Evolutionary conservation across 2,888 invertebrate genomes (phyloP).

Genomic region (Drosophila pegasa): DNA sequence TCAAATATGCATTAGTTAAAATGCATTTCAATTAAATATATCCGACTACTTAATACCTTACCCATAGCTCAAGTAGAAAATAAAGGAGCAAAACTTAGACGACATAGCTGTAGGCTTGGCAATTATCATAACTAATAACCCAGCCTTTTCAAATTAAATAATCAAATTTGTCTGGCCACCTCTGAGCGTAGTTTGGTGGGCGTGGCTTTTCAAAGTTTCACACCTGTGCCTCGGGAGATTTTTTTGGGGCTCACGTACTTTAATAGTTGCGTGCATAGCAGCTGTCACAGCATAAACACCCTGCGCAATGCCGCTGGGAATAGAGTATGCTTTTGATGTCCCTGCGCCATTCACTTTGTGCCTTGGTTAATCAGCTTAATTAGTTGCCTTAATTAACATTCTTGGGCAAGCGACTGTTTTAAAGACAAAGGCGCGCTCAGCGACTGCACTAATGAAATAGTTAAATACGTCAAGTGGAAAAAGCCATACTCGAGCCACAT

Average conservation of each 20-base stretch:
- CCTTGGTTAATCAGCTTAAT: constrained; percentile 28
- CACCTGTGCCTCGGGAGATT: background rate
- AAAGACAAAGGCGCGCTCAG: background rate
- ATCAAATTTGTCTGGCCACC: background rate
- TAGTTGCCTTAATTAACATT: constrained; percentile 35
- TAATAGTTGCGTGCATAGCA: constrained; percentile 1
- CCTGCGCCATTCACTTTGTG: constrained; percentile 16
- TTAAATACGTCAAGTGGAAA: background rate
- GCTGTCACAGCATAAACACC: constrained; percentile 1
- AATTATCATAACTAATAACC: background rate
- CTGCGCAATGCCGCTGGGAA: background rate
- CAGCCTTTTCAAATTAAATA: background rate
- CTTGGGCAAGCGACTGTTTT: background rate
- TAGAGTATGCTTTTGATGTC: constrained; percentile 14
- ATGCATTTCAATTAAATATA: too few relatives aligned
- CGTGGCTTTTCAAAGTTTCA: background rate
- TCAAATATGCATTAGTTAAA: background rate
- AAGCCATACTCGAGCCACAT: background rate
- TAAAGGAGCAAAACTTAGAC: too few relatives aligned
- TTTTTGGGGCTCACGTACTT: background rate
- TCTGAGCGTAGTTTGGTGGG: background rate
- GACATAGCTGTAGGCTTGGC: too few relatives aligned
- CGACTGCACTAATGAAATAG: constrained; percentile 25
- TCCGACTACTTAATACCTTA: background rate
- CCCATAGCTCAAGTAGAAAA: too few relatives aligned